A percentile compares a stretch with the other conserved stretches of the same genome.
phyloP scores from a whole-genome alignment of 2,113 vertebrate genomes.

The Micromys minutus region DNA sequence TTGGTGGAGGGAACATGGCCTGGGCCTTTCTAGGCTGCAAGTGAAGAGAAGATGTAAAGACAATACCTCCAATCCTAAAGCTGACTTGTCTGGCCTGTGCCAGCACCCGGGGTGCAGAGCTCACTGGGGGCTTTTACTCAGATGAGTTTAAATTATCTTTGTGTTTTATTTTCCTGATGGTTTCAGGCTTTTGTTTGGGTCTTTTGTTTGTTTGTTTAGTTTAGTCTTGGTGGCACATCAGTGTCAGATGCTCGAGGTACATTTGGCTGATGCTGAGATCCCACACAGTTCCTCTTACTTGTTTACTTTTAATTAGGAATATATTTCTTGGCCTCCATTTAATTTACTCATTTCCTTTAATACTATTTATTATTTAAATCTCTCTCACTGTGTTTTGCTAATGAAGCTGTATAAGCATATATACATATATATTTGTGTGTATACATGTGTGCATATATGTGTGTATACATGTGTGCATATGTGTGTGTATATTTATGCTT shows the following conservation, averaged over 20 bases:
- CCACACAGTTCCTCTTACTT: background rate
- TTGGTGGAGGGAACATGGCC: background rate
- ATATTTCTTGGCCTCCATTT: background rate
- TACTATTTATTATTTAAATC: background rate
- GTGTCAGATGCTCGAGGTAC: background rate
- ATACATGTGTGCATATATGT: fast-evolving
- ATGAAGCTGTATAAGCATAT: background rate
- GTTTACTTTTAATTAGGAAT: background rate
- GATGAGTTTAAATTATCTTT: background rate
- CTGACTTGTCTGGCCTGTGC: too few species aligned
- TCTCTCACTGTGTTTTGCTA: background rate
- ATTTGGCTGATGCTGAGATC: background rate
- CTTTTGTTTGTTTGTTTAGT: background rate
- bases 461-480: fast-evolving
- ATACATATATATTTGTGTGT: too few species aligned
- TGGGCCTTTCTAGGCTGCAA: too few species aligned
- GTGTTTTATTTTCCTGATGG: background rate
- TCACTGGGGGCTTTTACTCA: background rate
- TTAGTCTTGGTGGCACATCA: background rate
- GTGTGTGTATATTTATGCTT: background rate
- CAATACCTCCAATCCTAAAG: fast-evolving
- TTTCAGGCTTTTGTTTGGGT: background rate
- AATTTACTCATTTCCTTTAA: background rate
- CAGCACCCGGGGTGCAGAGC: too few species aligned
- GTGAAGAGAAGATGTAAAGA: too few species aligned